phyloP scores from a whole-genome alignment of 2,888 invertebrate species.

The Stenichneumon culpator region DNA sequence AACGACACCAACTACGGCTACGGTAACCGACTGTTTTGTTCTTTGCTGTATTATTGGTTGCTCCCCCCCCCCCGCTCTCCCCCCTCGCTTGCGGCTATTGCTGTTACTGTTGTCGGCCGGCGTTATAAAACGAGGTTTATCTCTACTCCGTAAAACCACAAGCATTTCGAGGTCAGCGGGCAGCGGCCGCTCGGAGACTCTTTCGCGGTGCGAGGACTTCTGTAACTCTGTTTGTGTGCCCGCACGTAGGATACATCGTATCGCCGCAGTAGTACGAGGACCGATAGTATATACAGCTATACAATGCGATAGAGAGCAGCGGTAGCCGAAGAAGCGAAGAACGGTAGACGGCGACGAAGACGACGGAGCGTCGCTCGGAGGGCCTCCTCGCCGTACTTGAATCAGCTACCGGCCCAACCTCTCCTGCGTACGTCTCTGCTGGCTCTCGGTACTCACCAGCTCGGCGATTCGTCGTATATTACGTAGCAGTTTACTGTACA shows the following conservation, averaged over 20 bases:
- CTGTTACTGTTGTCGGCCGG: conserved; percentile 42
- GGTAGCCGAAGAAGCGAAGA: conserved; percentile 46
- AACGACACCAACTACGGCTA: neutral
- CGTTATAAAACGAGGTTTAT: conserved; percentile 61
- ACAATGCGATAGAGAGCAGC: neutral
- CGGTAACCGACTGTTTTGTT: neutral
- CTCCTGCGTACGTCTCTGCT: too few relatives aligned
- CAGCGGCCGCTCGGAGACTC: conserved; percentile 23
- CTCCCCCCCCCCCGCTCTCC: neutral
- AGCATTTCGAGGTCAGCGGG: conserved; percentile 65
- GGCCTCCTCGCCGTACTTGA: conserved; percentile 14
- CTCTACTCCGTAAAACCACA: conserved; percentile 58
- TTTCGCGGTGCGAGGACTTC: conserved; percentile 28
- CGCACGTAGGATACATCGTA: conserved; percentile 1
- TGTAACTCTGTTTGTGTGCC: neutral
- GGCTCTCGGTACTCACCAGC: conserved; percentile 19
- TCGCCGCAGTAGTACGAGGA: neutral
- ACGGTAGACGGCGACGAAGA: conserved; percentile 43
- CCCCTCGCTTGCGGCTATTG: conserved; percentile 1
- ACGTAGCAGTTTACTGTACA: conserved; percentile 21
- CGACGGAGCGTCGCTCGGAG: neutral
- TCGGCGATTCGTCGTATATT: conserved; percentile 29
- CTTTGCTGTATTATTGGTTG: conserved; percentile 17
- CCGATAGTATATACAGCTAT: conserved; percentile 1
- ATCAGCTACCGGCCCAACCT: neutral